Evolutionary conservation across 1,140 invertebrate species (phyloP), one percentile per base, ranked within the genome.

Genomic region (Rhyzopertha dominica): DNA sequence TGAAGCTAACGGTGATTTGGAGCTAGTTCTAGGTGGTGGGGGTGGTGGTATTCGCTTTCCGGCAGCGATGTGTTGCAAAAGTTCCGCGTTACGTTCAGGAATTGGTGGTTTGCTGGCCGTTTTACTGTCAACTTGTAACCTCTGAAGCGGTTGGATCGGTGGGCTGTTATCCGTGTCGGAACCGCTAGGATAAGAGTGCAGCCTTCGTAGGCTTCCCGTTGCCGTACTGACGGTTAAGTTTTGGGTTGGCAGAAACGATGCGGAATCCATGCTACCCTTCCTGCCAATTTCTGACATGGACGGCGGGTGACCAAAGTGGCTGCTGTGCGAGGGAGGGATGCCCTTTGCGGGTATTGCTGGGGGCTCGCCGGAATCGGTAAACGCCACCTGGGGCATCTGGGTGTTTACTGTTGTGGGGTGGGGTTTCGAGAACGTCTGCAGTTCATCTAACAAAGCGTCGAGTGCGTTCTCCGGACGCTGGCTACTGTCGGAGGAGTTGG

Each of bases 381-480:
- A 51, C 22, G 49, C 40, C 22, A 47, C 43, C 24, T 53, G 51
- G 26, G 54, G 51, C 28, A 58, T 48, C 46, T 56, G 53, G 41
- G 58, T 54, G 43, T 56, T 60, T 46, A 56, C 38, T 44, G 56
- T 53, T 28, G 44, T 47, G 20, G 56, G 55, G 52, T 69, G 72
- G 50, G 84, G 84, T 53, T 82, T 79, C 19, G 82, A 80, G 65
- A 90, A 90, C 7, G 87, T 90, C 66, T 91, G 86, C 34, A 92
- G 74, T 69, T 94, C 90, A 65, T 92, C 88, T 87, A 94, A 68
- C 82, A 94, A 70, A 81, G 87, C 85, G 82, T 94, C 89, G 82
- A 93, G 86, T 80, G 88, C 85, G 82, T 90, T 92, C 82, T 91
- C 87, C 77, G 82, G 72, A 76, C 83, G 80, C 72, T 81, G 72